Conservation (phyloP, 1,140 invertebrate genomes). For the Drosophila nigrodunni region DNA sequence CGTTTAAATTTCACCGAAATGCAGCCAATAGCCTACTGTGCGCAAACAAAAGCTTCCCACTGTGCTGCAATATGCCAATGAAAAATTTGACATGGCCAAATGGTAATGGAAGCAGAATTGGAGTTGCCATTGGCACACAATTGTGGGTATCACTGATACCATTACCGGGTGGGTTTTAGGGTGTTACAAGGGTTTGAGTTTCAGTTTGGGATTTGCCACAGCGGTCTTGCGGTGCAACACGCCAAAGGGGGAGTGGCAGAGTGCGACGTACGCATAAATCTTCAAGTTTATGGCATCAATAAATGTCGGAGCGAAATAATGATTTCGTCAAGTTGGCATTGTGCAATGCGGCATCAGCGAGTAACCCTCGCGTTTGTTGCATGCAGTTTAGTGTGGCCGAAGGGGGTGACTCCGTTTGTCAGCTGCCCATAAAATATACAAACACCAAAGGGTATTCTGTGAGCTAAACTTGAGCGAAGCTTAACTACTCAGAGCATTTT, state of each 20-base stretch:
- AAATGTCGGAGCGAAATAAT: conserved; percentile 81
- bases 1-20: too few relatives aligned
- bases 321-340: conserved; percentile 80
- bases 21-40: neutral
- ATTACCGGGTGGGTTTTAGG: conserved; percentile 57
- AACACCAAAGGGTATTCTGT: conserved; percentile 1
- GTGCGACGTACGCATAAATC: conserved; percentile 72
- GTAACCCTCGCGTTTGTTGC: conserved; percentile 49
- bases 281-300: conserved; percentile 83
- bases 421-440: conserved; percentile 1
- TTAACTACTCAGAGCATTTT: neutral
- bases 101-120: conserved; percentile 42
- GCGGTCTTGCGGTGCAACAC: conserved; percentile 19
- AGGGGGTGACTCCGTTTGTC: neutral
- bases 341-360: conserved; percentile 52
- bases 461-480: neutral
- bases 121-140: conserved; percentile 20
- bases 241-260: conserved; percentile 47
- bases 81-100: conserved; percentile 75
- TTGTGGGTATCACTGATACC: conserved; percentile 57
- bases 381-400: conserved; percentile 2
- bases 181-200: conserved; percentile 23
- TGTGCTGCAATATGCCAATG: conserved; percentile 79
- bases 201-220: conserved; percentile 21
- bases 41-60: conserved; percentile 41